A percentile compares a stretch with the other conserved stretches of the same genome.
Conservation (phyloP, 2,888 invertebrate species). For the Sepioteuthis lessoniana region DNA sequence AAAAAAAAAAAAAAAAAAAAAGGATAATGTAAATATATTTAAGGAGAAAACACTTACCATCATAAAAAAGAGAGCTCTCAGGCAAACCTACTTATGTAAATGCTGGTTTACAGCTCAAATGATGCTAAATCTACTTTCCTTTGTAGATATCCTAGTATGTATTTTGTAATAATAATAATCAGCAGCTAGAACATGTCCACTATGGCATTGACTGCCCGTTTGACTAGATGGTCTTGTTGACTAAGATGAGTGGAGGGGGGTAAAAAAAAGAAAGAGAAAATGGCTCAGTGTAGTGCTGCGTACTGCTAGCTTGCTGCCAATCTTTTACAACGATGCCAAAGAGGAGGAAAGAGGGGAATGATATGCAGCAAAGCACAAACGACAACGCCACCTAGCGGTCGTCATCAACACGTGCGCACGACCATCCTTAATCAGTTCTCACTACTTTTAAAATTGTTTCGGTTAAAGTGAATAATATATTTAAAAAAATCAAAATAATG, state of each 20-base stretch:
- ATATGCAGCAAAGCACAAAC: neutral
- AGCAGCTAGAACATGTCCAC: neutral
- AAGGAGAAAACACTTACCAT: neutral
- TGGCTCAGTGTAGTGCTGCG: neutral
- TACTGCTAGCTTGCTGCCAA: neutral
- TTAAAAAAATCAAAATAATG: no score
- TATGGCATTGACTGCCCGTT: neutral
- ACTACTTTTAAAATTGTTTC: no score
- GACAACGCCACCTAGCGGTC: conserved; percentile 33
- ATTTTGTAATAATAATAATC: neutral
- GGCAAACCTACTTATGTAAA: neutral
- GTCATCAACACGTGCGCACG: conserved; percentile 33
- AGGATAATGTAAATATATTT: neutral
- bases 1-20: neutral
- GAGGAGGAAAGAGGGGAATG: neutral
- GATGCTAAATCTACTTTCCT: neutral
- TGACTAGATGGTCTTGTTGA: neutral
- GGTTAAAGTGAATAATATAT: no score
- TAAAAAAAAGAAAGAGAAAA: neutral
- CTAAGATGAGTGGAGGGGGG: neutral
- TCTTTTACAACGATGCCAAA: neutral
- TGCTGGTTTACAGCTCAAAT: neutral
- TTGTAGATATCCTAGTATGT: neutral
- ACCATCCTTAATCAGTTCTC: neutral
- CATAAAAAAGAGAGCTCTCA: neutral